phyloP scores from a whole-genome alignment of 2,888 invertebrate species.

The Lasioglossum marginatum region DNA sequence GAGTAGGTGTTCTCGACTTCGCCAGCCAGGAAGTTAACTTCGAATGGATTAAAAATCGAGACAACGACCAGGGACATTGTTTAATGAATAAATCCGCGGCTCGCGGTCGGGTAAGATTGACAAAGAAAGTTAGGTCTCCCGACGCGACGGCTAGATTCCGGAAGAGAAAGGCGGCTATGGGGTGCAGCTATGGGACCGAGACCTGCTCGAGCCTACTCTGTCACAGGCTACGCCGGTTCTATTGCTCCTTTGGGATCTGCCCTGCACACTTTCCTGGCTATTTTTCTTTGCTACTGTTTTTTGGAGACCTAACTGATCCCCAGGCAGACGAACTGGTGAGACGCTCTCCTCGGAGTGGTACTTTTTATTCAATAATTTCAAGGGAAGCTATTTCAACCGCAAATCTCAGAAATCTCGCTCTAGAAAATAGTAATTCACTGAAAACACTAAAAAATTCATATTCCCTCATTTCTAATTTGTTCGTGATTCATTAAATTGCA shows the following conservation, averaged over 20 bases:
- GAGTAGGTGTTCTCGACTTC: neutral
- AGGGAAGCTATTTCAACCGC: neutral
- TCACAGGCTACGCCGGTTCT: constrained; percentile 34
- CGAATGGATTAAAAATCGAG: neutral
- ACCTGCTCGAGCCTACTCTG: constrained; percentile 44
- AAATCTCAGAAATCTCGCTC: neutral
- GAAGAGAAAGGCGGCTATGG: constrained; percentile 30
- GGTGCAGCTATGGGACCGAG: constrained; percentile 25
- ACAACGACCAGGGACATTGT: neutral
- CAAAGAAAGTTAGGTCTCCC: constrained; percentile 14
- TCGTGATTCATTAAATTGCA: neutral
- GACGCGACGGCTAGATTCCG: constrained; percentile 7
- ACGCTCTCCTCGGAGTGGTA: neutral
- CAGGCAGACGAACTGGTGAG: neutral
- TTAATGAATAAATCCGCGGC: neutral
- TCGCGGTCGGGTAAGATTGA: neutral
- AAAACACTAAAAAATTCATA: neutral
- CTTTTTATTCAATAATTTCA: neutral
- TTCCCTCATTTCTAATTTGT: neutral
- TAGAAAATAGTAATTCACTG: neutral
- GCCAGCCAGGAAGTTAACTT: neutral
- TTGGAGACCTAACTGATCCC: neutral
- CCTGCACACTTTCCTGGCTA: neutral
- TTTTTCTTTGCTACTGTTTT: constrained; percentile 12
- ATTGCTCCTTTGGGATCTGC: constrained; percentile 34